Conservation (phyloP, 2,113 vertebrate genomes). For the Notiomystis cincta region DNA sequence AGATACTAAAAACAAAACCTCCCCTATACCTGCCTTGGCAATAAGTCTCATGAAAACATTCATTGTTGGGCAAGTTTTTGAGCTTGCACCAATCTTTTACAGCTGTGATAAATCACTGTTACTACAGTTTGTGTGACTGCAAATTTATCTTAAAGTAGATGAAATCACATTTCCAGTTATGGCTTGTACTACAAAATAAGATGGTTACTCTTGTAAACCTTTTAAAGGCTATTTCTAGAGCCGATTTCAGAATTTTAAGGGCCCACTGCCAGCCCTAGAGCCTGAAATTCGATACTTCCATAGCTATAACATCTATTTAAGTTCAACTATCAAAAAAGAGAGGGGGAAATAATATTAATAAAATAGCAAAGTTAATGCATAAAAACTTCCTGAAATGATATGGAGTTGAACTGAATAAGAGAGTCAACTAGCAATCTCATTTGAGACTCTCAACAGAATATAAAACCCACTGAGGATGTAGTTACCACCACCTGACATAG, state of each 20-base stretch:
- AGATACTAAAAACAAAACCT: constrained; percentile 12
- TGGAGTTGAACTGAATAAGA: not conserved
- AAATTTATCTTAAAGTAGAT: constrained; percentile 1
- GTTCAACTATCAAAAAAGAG: not conserved
- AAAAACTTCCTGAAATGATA: not conserved
- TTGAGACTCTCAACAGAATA: not conserved
- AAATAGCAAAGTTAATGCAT: not conserved
- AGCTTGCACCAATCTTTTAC: not conserved
- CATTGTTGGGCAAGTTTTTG: not conserved
- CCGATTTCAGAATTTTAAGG: not conserved
- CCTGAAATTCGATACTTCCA: not conserved
- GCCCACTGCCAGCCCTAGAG: not conserved
- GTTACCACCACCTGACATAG: not conserved
- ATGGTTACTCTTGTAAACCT: not conserved
- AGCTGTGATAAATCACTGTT: constrained; percentile 25
- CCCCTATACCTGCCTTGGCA: not conserved
- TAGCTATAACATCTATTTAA: not conserved
- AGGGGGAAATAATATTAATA: not conserved
- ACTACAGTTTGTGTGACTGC: not conserved
- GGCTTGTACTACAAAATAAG: not conserved
- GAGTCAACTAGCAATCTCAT: not conserved
- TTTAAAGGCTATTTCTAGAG: not conserved
- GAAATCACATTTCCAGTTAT: not conserved
- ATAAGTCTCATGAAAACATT: constrained; percentile 8
- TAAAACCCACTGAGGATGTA: not conserved